A percentile compares a stretch with the other conserved stretches of the same genome.
These are phyloP conservation scores for Pachyuromys duprasi DNA, from an alignment of 2,797 vertebrate genomes.

Conservation along the genomic window DNA sequence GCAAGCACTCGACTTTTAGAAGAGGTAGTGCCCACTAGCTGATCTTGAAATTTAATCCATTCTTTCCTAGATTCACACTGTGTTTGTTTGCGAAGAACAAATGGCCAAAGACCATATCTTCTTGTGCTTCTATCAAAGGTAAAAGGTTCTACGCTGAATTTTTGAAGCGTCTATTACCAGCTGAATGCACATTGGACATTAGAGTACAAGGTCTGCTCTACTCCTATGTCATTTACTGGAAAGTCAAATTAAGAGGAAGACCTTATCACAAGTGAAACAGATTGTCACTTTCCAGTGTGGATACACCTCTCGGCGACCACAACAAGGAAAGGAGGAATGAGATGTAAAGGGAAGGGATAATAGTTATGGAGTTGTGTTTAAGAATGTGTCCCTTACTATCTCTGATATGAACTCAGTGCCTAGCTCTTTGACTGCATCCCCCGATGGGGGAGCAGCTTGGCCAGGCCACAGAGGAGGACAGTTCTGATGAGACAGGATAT, in stretches of 20 bases:
- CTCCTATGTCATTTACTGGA: constrained; percentile 70
- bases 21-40: constrained; percentile 78
- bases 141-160: constrained; percentile 70
- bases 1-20: constrained; percentile 80
- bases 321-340: constrained; percentile 25
- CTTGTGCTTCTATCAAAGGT: constrained; percentile 71
- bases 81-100: constrained; percentile 75
- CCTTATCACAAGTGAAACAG: constrained; percentile 64
- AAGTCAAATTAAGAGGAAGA: constrained; percentile 70
- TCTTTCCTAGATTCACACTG: constrained; percentile 73
- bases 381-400: constrained; percentile 37
- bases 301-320: constrained; percentile 43
- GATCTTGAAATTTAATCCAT: constrained; percentile 81
- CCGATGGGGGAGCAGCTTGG: too few species aligned
- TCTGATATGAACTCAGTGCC: too few species aligned
- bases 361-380: constrained; percentile 34
- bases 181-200: constrained; percentile 69
- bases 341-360: constrained; percentile 62
- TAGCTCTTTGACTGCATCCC: too few species aligned
- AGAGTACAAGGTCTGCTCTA: constrained; percentile 52
- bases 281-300: constrained; percentile 55
- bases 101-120: constrained; percentile 61
- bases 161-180: constrained; percentile 71
- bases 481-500: too few species aligned
- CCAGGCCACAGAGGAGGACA: too few species aligned